Percentiles rank a stretch among this genome's conserved stretches.
phyloP scores from a whole-genome alignment of 2,113 vertebrate species.

The Dipodomys ordii region DNA sequence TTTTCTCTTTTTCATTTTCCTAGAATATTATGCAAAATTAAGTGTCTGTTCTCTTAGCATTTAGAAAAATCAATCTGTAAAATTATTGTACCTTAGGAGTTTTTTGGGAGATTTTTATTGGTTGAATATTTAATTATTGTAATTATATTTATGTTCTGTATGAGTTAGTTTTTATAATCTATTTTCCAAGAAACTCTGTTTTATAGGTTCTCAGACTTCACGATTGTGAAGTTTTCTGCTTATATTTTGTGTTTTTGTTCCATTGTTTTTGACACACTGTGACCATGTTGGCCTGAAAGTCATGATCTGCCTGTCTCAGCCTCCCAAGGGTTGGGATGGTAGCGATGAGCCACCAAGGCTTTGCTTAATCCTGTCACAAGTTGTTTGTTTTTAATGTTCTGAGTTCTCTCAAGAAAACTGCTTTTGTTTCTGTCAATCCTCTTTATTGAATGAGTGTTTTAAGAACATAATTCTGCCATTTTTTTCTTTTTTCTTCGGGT shows the following conservation, averaged over 20 bases:
- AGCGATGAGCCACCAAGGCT: no score
- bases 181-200: conserved; percentile 19
- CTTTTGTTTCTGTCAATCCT: no score
- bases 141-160: neutral
- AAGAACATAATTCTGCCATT: no score
- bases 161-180: conserved; percentile 49
- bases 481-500: no score
- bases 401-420: neutral
- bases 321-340: no score
- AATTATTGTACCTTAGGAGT: neutral
- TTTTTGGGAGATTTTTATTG: conserved; percentile 2
- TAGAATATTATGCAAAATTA: neutral
- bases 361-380: neutral
- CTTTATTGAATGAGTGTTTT: no score
- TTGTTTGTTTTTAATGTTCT: neutral
- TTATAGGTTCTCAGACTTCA: conserved; percentile 17
- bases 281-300: no score
- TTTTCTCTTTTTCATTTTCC: conserved; percentile 37
- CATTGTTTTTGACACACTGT: neutral
- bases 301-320: no score
- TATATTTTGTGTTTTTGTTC: neutral
- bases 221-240: neutral
- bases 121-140: neutral
- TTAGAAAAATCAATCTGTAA: conserved; percentile 26
- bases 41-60: neutral